phyloP scores from a whole-genome alignment of 2,113 vertebrate species.

The Suncus etruscus region DNA sequence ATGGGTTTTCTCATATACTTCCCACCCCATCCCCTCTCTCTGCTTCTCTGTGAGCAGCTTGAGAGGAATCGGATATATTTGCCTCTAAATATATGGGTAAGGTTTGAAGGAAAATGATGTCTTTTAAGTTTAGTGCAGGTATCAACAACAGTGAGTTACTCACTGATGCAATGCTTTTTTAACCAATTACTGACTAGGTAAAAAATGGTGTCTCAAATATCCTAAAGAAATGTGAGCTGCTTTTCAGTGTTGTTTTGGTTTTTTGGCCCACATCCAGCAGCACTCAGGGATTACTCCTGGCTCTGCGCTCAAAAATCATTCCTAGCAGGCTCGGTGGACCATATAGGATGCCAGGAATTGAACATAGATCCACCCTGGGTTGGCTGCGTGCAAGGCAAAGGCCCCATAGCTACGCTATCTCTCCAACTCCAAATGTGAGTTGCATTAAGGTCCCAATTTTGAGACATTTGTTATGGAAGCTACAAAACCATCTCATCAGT shows the following conservation, averaged over 20 bases:
- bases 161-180: background rate
- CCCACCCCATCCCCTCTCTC: background rate
- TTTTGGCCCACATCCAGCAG: too few species aligned
- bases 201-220: background rate
- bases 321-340: too few species aligned
- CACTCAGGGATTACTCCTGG: too few species aligned
- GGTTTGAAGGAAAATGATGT: background rate
- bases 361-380: too few species aligned
- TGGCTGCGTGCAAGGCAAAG: too few species aligned
- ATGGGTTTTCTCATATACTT: background rate
- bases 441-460: conserved; percentile 17
- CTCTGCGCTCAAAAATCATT: too few species aligned
- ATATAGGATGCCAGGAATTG: too few species aligned
- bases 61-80: background rate
- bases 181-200: background rate
- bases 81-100: background rate
- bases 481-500: background rate
- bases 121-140: background rate
- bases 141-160: background rate
- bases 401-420: too few species aligned
- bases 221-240: conserved; percentile 1
- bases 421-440: background rate
- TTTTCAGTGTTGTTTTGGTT: background rate
- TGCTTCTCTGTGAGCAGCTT: background rate
- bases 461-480: background rate